These are phyloP conservation scores for Sacculina carcini DNA, from an alignment of 2,888 invertebrate genomes.

Conservation along the genomic window DNA sequence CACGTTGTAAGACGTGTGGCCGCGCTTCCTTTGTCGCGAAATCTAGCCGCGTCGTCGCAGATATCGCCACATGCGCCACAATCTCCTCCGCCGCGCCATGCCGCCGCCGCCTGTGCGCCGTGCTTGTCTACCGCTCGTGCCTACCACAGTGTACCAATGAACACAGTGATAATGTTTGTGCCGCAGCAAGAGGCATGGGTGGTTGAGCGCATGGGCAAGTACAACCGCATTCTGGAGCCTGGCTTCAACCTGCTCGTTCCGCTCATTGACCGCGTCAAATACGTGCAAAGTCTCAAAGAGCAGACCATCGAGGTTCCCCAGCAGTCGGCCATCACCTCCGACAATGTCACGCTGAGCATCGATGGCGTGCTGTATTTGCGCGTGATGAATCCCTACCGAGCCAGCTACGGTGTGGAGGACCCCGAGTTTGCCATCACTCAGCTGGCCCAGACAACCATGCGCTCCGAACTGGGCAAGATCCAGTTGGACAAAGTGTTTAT, in stretches of 20 bases:
- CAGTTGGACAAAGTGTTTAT: slow-evolving; percentile 83
- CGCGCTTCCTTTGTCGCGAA: no score
- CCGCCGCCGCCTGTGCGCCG: no score
- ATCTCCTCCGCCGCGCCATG: no score
- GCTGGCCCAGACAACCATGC: slow-evolving; percentile 96
- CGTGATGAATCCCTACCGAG: slow-evolving; percentile 74
- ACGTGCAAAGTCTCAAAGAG: slow-evolving; percentile 96
- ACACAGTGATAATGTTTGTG: slow-evolving; percentile 86
- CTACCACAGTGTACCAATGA: no score
- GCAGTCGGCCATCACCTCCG: slow-evolving; percentile 91
- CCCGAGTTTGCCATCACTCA: slow-evolving; percentile 98
- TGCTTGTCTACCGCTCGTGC: slow-evolving; percentile 34
- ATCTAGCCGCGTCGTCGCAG: no score
- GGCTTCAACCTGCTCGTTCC: slow-evolving; percentile 81
- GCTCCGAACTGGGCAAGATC: slow-evolving; percentile 94
- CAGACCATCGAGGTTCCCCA: slow-evolving; percentile 97
- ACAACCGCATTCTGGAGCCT: slow-evolving; percentile 70
- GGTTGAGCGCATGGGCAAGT: slow-evolving; percentile 94
- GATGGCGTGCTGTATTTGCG: slow-evolving; percentile 90
- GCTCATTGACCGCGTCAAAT: slow-evolving; percentile 69
- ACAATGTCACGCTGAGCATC: slow-evolving; percentile 85
- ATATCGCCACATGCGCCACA: no score
- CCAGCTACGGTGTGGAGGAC: slow-evolving; percentile 95
- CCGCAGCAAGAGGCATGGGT: slow-evolving; percentile 99
- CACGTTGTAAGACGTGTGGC: no score